A percentile compares a stretch with the other conserved stretches of the same genome.
These are phyloP conservation scores for Acanthiza pusilla DNA, from an alignment of 2,797 vertebrate genomes.

Conservation along the genomic window DNA sequence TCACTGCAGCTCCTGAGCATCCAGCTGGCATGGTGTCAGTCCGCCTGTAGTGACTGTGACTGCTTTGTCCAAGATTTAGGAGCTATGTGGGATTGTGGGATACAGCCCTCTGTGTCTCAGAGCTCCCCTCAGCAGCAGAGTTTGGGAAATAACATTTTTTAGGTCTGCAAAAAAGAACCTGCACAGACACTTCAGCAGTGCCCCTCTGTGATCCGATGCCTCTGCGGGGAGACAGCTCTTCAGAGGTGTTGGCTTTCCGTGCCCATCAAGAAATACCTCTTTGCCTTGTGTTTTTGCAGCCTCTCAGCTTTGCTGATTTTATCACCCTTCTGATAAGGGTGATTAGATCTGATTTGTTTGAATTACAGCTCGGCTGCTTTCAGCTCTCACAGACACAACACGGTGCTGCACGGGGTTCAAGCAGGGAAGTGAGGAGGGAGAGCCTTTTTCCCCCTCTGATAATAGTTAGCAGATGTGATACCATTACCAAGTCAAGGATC, in stretches of 20 bases:
- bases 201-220: background rate
- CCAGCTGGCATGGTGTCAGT: background rate
- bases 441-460: background rate
- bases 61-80: background rate
- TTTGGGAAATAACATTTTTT: background rate
- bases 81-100: background rate
- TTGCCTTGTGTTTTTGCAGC: background rate
- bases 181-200: background rate
- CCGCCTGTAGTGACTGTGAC: background rate
- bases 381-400: conserved; percentile 37
- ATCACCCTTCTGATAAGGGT: background rate
- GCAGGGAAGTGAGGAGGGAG: background rate
- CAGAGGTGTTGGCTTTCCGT: background rate
- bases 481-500: background rate
- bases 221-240: background rate
- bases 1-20: fast-evolving
- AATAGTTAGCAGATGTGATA: conserved; percentile 47
- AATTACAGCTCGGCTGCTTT: conserved; percentile 3
- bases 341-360: conserved; percentile 50
- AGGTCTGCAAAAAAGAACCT: background rate
- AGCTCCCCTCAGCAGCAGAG: background rate
- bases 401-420: fast-evolving
- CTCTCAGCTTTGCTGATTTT: background rate
- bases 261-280: background rate
- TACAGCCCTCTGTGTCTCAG: background rate